Evolutionary conservation across 2,113 vertebrate genomes (phyloP).

Genomic region (Myrmophylax atrothorax): DNA sequence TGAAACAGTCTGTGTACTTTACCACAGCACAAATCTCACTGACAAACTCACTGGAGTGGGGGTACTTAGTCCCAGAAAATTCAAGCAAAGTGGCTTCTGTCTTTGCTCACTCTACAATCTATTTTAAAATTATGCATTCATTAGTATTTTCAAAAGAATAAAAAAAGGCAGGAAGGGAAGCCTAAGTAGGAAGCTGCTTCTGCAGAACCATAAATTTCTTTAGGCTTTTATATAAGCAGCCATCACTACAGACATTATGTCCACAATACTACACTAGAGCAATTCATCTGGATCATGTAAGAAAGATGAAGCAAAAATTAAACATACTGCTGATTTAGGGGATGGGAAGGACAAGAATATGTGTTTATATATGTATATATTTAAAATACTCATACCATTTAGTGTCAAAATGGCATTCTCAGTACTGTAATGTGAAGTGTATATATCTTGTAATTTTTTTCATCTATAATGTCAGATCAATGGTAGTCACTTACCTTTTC

Average conservation of each 20-base stretch:
- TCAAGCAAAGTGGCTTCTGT: not conserved
- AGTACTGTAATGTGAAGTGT: not conserved
- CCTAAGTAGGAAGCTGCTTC: not conserved
- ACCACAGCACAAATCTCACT: not conserved
- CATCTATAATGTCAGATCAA: not conserved
- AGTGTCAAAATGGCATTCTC: not conserved
- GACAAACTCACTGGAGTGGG: not conserved
- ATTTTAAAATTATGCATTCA: not conserved
- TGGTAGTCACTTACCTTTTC: not conserved
- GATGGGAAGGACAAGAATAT: not conserved
- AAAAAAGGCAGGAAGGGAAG: not conserved
- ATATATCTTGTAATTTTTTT: not conserved
- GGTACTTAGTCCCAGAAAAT: not conserved
- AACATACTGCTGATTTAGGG: not conserved
- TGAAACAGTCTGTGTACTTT: not conserved
- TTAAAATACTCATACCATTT: not conserved
- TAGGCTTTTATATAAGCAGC: not conserved
- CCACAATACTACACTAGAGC: not conserved
- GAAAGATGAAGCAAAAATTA: not conserved
- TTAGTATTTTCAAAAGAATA: not conserved
- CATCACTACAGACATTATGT: not conserved
- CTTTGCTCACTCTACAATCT: not conserved
- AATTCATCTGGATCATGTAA: not conserved
- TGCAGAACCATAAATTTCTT: not conserved
- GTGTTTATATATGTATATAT: not conserved